A percentile compares a stretch with the other conserved stretches of the same genome.
These are phyloP conservation scores for Camponotus vicinus DNA, from an alignment of 1,140 invertebrate genomes.

Conservation along the genomic window DNA sequence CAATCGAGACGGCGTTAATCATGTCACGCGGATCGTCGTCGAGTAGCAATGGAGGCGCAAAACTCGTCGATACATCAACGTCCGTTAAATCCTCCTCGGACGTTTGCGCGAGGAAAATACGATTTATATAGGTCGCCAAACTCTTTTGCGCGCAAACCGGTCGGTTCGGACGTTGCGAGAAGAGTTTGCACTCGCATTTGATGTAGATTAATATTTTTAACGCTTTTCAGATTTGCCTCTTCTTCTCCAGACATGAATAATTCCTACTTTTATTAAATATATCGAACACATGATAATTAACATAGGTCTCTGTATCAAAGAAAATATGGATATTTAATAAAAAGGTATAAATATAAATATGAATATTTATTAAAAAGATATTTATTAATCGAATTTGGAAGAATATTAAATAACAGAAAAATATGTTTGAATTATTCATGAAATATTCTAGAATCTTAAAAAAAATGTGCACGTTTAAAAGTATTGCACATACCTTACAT, in stretches of 20 bases:
- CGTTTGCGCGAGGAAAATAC: constrained; percentile 41
- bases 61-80: constrained; percentile 78
- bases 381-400: not conserved
- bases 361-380: not conserved
- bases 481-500: not conserved
- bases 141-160: constrained; percentile 22
- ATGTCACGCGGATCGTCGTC: constrained; percentile 68
- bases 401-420: not conserved
- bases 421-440: constrained; percentile 7
- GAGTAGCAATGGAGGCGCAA: constrained; percentile 26
- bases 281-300: not conserved
- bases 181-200: not conserved
- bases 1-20: constrained; percentile 73
- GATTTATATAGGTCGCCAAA: constrained; percentile 73
- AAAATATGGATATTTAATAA: not conserved
- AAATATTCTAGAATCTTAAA: not conserved
- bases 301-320: not conserved
- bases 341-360: not conserved
- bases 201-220: not conserved
- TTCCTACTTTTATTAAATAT: not conserved
- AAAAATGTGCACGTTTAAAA: not conserved
- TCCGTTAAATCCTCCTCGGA: constrained; percentile 74
- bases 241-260: not conserved
- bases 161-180: constrained; percentile 4
- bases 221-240: not conserved